Evolutionary conservation across 2,797 vertebrate genomes (phyloP).

Genomic region (Loriculus beryllinus): DNA sequence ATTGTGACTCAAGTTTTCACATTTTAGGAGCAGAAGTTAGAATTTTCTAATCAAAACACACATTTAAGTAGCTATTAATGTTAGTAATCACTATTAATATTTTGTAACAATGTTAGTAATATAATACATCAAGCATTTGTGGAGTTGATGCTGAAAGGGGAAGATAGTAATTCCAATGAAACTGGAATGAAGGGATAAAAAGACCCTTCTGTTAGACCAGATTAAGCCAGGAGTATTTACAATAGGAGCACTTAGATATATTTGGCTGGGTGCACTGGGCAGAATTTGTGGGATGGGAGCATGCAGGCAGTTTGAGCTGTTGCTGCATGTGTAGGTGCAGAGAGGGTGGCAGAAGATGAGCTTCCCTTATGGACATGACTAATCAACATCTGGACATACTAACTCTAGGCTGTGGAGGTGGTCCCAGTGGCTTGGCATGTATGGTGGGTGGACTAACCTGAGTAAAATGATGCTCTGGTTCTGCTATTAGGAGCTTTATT

Average conservation of each 20-base stretch:
- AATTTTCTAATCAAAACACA: background rate
- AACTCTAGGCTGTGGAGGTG: too few species aligned
- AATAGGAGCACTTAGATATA: rapidly evolving
- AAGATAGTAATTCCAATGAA: background rate
- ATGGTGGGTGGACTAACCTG: background rate
- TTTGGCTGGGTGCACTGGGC: background rate
- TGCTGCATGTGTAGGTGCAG: background rate
- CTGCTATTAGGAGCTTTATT: background rate
- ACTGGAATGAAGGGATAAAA: background rate
- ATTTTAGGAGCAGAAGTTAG: background rate
- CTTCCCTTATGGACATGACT: background rate
- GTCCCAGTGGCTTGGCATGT: background rate
- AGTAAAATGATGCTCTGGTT: background rate
- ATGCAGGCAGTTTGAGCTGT: background rate
- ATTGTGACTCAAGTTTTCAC: background rate
- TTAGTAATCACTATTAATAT: background rate
- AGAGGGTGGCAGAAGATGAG: background rate
- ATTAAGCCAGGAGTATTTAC: background rate
- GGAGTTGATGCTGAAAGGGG: background rate
- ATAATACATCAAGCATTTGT: background rate
- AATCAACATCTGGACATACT: background rate
- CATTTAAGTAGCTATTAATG: background rate
- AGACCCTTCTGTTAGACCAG: background rate
- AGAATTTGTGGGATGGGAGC: background rate
- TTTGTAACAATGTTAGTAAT: background rate